Conservation (phyloP, 1,140 invertebrate genomes). For the Eumaeus atala region DNA sequence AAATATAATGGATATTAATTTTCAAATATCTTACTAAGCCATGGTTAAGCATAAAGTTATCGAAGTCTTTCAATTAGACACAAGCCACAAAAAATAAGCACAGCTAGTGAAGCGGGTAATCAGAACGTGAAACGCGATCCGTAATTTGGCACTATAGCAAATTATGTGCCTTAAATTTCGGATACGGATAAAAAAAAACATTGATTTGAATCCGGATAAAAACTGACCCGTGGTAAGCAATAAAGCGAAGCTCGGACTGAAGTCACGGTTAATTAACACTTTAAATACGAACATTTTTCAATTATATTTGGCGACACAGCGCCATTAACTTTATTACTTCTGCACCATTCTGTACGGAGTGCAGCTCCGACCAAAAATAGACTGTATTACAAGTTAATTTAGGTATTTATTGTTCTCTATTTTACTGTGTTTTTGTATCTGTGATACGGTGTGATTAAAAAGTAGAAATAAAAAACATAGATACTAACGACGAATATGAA, state of each 20-base stretch:
- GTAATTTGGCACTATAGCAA: slow-evolving; percentile 47
- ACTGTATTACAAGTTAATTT: no score
- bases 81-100: slow-evolving; percentile 62
- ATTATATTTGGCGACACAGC: slow-evolving; percentile 48
- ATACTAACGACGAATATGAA: no score
- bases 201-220: slow-evolving; percentile 58
- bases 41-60: slow-evolving; percentile 32
- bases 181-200: slow-evolving; percentile 50
- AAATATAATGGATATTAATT: no score
- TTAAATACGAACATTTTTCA: slow-evolving; percentile 62
- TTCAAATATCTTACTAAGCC: no score
- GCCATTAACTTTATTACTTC: background rate
- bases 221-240: slow-evolving; percentile 43
- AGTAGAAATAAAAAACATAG: no score
- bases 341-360: background rate
- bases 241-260: slow-evolving; percentile 44
- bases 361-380: no score
- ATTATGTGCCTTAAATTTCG: slow-evolving; percentile 55
- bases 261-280: slow-evolving; percentile 63
- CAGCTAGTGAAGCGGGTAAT: slow-evolving; percentile 66
- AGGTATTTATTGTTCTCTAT: no score
- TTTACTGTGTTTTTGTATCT: no score
- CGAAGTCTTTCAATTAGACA: slow-evolving; percentile 56
- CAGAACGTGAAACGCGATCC: slow-evolving; percentile 61
- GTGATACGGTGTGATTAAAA: no score